Conservation (phyloP, 2,888 invertebrate species). For the Stenotaenia linearis region DNA sequence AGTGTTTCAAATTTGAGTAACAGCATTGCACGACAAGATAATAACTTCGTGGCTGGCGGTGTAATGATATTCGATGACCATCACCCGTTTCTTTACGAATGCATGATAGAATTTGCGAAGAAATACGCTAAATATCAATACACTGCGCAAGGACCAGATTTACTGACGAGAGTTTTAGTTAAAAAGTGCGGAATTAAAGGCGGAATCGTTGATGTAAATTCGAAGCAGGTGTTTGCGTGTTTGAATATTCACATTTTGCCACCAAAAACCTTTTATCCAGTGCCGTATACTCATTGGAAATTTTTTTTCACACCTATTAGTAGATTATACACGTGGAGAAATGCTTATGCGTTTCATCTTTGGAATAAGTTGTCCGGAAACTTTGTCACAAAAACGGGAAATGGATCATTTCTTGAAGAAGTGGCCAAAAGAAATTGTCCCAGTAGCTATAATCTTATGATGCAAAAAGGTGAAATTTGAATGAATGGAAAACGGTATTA, state of each 20-base stretch:
- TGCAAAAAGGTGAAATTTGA: neutral
- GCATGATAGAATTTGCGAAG: neutral
- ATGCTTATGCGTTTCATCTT: slow-evolving; percentile 6
- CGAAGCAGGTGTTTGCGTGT: neutral
- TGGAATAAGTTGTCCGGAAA: slow-evolving; percentile 27
- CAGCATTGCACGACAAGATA: neutral
- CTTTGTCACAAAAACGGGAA: neutral
- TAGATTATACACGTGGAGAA: neutral
- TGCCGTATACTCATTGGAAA: neutral
- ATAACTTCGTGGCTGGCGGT: neutral
- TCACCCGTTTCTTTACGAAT: neutral
- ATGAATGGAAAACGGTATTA: no score
- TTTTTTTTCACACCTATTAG: neutral
- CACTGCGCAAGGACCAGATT: slow-evolving; percentile 20
- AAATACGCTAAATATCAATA: neutral
- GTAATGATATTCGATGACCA: slow-evolving; percentile 1
- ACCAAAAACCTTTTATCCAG: slow-evolving; percentile 4
- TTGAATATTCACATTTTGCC: neutral
- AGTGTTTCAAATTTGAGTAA: neutral
- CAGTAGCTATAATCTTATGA: neutral
- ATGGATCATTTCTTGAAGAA: neutral
- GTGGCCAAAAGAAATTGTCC: slow-evolving; percentile 10
- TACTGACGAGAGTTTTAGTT: slow-evolving; percentile 10
- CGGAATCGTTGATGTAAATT: neutral
- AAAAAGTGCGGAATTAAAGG: neutral